Evolutionary conservation across 2,888 invertebrate genomes (phyloP).

Genomic region (Diarsia brunnea): DNA sequence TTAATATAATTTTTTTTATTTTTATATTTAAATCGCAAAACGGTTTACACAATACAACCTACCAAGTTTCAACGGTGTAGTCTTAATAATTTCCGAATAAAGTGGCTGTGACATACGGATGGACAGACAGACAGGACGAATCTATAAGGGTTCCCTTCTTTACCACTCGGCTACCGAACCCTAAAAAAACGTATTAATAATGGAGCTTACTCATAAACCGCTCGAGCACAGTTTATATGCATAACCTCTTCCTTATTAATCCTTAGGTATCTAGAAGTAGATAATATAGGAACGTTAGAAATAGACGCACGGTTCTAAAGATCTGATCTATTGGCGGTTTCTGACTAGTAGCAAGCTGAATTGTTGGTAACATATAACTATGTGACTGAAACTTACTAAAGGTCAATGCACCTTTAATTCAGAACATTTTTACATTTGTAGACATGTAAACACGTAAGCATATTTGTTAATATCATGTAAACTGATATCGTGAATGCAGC

Average conservation of each 20-base stretch:
- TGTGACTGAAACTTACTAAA: background rate
- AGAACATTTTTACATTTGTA: background rate
- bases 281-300: background rate
- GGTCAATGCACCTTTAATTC: background rate
- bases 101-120: too few relatives aligned
- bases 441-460: background rate
- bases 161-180: too few relatives aligned
- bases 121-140: too few relatives aligned
- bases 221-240: background rate
- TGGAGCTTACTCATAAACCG: background rate
- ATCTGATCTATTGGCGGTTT: background rate
- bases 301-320: background rate
- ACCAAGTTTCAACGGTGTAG: too few relatives aligned
- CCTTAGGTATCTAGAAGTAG: background rate
- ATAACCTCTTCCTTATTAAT: background rate
- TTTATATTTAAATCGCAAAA: too few relatives aligned
- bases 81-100: too few relatives aligned
- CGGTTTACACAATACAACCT: too few relatives aligned
- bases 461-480: background rate
- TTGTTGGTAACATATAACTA: background rate
- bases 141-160: too few relatives aligned
- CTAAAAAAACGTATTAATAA: background rate
- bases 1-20: too few relatives aligned
- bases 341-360: background rate
- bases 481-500: slow-evolving; percentile 34